Evolutionary conservation across 2,113 vertebrate species (phyloP), one percentile per base, ranked within the genome.

Genomic region (Pseudolaguvia tuberculata): DNA sequence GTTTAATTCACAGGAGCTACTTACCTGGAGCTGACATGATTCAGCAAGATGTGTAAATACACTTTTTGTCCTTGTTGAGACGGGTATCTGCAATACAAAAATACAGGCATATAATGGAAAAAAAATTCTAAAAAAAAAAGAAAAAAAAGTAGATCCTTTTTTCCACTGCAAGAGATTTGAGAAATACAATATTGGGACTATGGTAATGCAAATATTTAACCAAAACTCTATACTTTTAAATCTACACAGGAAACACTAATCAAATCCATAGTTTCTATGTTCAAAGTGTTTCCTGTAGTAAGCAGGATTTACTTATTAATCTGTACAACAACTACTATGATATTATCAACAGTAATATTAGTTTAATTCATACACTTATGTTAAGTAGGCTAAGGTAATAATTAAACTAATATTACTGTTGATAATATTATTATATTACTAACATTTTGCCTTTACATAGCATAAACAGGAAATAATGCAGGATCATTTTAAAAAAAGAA

Each of bases 11-110:
- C 10, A 45, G 11, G 10, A 58, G 31, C 20, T 8, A 31, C 29
- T 58, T 68, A 75, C 73, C 73, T 68, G 73, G 73, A 50, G 52
- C 63, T 0, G 73, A 75, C 73, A 75, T 75, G 52, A 57, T 75
- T 39, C 50, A 45, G 17, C 35, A 35, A 21, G 39, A 21, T 53
- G 23, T 1, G 25, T 7, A n/a, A 53, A 20, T 20, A 11, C 73
- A 50, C 18, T 20, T 31, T 52, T 47, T n/a, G 23, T 31, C 31
- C 31, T 47, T 45, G 10, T 21, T 47, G 10, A 9, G 63, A 58
- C 2, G 10, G 15, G 52, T 2, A 14, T 17, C 52, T 75, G 27
- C 45, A 72, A 51, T 6, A 31, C 14, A 58, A 3, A 72, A 59
- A 14, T 21, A n/a, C n/a, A n/a, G 5, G 4, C 23, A 50, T n/a